Evolutionary conservation across 37 sponge, comb jelly and placozoan genomes (phyloP).

Genomic region (Chondrilla cf. caribensis): DNA sequence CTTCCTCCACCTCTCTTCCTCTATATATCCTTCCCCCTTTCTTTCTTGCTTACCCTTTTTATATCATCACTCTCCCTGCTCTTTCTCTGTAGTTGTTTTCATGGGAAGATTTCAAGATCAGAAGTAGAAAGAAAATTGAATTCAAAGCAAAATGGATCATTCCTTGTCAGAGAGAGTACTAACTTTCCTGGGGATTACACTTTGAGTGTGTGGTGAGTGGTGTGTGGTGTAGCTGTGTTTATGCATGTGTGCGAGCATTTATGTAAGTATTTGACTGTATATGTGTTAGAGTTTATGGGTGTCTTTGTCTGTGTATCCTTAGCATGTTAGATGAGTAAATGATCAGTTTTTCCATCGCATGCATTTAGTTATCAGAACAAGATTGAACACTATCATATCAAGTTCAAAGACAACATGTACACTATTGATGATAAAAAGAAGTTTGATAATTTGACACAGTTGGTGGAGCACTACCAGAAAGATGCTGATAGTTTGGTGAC

Average conservation of each 20-base stretch:
- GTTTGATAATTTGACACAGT: slow-evolving; percentile 87
- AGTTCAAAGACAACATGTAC: slow-evolving; percentile 52
- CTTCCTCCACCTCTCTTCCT: too few relatives aligned
- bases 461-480: slow-evolving; percentile 79
- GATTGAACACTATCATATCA: slow-evolving; percentile 57
- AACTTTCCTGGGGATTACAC: slow-evolving; percentile 63
- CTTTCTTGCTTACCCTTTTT: too few relatives aligned
- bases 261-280: background rate
- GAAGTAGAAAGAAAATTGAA: slow-evolving; percentile 32
- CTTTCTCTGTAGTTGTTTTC: slow-evolving; percentile 76
- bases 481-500: slow-evolving; percentile 66
- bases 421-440: slow-evolving; percentile 90
- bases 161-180: slow-evolving; percentile 48
- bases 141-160: slow-evolving; percentile 47
- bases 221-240: slow-evolving; percentile 59
- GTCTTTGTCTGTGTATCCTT: background rate
- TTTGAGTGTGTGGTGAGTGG: slow-evolving; percentile 52
- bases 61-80: slow-evolving; percentile 80
- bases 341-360: too few relatives aligned
- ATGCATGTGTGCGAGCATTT: background rate
- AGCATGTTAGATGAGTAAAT: too few relatives aligned
- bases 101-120: slow-evolving; percentile 55
- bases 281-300: background rate
- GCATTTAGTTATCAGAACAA: background rate
- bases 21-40: too few relatives aligned